Evolutionary conservation across 2,888 invertebrate genomes (phyloP), one percentile per base, ranked within the genome.

Genomic region (Pteria penguin): DNA sequence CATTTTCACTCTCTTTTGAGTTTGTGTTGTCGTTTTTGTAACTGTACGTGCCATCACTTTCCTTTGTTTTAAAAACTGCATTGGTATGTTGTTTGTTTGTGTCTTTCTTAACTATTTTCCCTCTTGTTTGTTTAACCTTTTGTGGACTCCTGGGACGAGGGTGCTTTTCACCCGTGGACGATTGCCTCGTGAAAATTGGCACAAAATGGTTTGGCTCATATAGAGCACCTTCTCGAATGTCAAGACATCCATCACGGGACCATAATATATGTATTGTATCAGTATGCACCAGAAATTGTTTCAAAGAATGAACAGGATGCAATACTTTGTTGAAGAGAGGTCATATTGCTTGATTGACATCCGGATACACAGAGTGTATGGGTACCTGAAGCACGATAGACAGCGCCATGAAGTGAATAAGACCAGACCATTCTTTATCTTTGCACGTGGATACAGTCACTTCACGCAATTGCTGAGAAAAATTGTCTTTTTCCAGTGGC

Each of bases 381-480:
- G 18, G 18, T n/a, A n/a, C n/a, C n/a, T 24, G n/a, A n/a, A 57
- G 18, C n/a, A 57, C 57, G 18, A 22, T n/a, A 14, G 57, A 14
- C 5, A 57, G 22, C 18, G n/a, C 18, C 57, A 57, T 57, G 18
- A 57, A 14, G 24, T 57, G n/a, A 57, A 57, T 22, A 14, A 57
- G 18, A 57, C 57, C 57, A 57, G 57, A 57, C 57, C 57, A 57
- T 57, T 57, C n/a, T 57, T 24, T 57, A 57, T 57, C 57, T n/a
- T 14, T 57, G 24, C 57, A 57, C n/a, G 57, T 57, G n/a, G 24
- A n/a, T 4, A 14, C 5, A 14, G 57, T 24, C 45, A 36, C 45
- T 36, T 36, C 45, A 36, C 45, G 45, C 45, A 36, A 36, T 14
- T 36, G 45, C 14, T 36, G 45, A 36, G 45, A 36, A 36, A 36